Base-by-base conservation (phyloP, 1,140 invertebrate genomes). In the Solenopsis invicta region DNA sequence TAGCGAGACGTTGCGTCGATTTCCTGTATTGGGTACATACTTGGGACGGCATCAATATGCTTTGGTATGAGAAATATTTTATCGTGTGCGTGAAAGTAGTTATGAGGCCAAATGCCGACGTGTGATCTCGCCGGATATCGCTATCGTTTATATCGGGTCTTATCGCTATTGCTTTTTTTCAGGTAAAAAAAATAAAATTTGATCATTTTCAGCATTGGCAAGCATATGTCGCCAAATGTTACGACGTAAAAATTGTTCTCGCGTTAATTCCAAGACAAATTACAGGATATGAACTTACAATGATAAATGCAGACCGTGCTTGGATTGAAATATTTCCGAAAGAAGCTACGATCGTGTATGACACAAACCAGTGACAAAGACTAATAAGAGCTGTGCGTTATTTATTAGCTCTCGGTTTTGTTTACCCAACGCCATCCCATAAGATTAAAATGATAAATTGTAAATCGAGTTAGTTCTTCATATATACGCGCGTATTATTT, bases 41-140 rank as follows among this genome's bases (percentile, higher is more conserved):
- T 41, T 62, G 74, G 72, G 45, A 29, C 45, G 69, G 56, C 56
- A 90, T 90, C 80, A 87, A 90, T 89, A 89, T 82, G 54, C 88
- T 41, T 56, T 9, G 87, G 87, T 87, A 86, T 86, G 82, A 67
- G 52, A 77, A 69, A 45, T 66, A 90, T 86, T 88, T 90, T 82
- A 90, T 87, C 67, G 54, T 76, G 21, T 74, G 45, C 75, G 41
- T 21, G 67, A 76, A 59, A 85, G n/a, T 89, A 78, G 88, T 89
- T 88, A 88, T 86, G 67, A 64, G 88, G 61, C 75, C 87, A 89
- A 90, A 90, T 90, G 45, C 87, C 88, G 21, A 77, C 50, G 81
- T 59, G 77, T 59, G 71, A 77, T 84, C 78, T 71, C 67, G 12
- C 24, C 34, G 62, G 52, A 75, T 86, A 88, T 86, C 59, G 29